phyloP scores from a whole-genome alignment of 2,113 vertebrate genomes.

The Muscicapa adusta region DNA sequence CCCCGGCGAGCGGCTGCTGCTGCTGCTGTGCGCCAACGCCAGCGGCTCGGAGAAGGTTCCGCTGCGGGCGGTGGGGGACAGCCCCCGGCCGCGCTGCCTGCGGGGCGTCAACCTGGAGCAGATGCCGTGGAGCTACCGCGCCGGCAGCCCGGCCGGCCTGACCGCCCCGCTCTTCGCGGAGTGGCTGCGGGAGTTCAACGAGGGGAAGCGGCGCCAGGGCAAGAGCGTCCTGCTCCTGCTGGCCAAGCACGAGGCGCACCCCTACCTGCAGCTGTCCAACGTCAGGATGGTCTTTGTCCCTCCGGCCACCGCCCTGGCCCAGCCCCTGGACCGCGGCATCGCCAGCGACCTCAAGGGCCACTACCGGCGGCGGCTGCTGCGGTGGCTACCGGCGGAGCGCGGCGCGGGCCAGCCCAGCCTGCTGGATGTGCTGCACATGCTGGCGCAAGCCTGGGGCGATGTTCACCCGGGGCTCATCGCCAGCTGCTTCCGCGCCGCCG shows the following conservation, averaged over 20 bases:
- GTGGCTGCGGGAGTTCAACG: slow-evolving; percentile 39
- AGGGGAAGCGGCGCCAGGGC: background rate
- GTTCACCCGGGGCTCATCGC: background rate
- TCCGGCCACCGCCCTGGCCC: accelerated
- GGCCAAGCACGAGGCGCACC: background rate
- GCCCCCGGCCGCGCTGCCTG: background rate
- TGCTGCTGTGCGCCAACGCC: slow-evolving; percentile 48
- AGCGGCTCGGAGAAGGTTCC: slow-evolving; percentile 15
- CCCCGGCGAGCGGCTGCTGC: background rate
- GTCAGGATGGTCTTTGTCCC: slow-evolving; percentile 16
- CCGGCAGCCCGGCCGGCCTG: background rate
- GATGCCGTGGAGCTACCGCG: slow-evolving; percentile 16
- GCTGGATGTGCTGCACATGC: slow-evolving; percentile 30
- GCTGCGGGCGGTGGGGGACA: slow-evolving; percentile 2
- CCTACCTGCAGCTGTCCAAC: background rate
- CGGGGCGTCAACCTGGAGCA: background rate
- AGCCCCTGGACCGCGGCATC: slow-evolving; percentile 21
- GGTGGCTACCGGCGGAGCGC: background rate
- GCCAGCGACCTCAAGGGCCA: background rate
- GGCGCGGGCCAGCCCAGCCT: background rate
- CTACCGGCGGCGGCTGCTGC: slow-evolving; percentile 51
- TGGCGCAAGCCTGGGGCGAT: slow-evolving; percentile 12
- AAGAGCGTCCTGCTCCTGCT: slow-evolving; percentile 7
- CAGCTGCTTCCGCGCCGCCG: slow-evolving; percentile 13
- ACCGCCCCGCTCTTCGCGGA: background rate